A percentile compares a stretch with the other conserved stretches of the same genome.
Evolutionary conservation across 2,113 vertebrate genomes (phyloP).

Genomic region (Pandion haliaetus): DNA sequence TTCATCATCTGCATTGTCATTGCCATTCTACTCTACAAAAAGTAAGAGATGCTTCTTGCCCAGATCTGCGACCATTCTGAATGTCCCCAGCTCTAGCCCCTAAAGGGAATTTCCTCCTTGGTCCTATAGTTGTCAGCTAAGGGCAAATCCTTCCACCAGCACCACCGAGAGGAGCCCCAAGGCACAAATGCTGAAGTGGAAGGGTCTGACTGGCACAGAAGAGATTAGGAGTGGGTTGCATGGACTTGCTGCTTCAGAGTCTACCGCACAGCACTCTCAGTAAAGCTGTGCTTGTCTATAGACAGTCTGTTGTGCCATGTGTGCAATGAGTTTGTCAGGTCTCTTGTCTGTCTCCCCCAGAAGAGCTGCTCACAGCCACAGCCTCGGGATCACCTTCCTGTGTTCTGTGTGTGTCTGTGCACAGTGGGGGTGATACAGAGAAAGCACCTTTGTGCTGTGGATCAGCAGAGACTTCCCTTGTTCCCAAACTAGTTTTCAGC

Average conservation of each 20-base stretch:
- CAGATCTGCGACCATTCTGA: background rate
- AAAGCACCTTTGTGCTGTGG: background rate
- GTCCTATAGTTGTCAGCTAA: background rate
- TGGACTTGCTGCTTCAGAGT: background rate
- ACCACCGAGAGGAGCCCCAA: background rate
- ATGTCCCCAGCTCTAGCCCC: background rate
- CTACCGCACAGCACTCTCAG: background rate
- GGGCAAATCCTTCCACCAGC: background rate
- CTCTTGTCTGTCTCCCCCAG: background rate
- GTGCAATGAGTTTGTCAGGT: background rate
- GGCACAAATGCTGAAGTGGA: background rate
- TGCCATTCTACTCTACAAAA: slow-evolving; percentile 97
- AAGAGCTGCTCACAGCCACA: background rate
- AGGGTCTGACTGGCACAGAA: background rate
- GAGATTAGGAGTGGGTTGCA: background rate
- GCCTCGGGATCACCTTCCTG: background rate
- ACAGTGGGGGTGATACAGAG: background rate
- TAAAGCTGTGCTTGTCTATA: background rate
- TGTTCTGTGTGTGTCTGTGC: background rate
- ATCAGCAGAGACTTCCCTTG: background rate
- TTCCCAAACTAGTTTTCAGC: background rate
- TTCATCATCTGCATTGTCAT: slow-evolving; percentile 99
- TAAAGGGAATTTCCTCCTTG: background rate
- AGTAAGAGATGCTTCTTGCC: slow-evolving; percentile 79
- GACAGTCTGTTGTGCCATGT: background rate